A percentile compares a stretch with the other conserved stretches of the same genome.
phyloP scores from a whole-genome alignment of 1,140 invertebrate species.

The Teleopsis dalmanni region DNA sequence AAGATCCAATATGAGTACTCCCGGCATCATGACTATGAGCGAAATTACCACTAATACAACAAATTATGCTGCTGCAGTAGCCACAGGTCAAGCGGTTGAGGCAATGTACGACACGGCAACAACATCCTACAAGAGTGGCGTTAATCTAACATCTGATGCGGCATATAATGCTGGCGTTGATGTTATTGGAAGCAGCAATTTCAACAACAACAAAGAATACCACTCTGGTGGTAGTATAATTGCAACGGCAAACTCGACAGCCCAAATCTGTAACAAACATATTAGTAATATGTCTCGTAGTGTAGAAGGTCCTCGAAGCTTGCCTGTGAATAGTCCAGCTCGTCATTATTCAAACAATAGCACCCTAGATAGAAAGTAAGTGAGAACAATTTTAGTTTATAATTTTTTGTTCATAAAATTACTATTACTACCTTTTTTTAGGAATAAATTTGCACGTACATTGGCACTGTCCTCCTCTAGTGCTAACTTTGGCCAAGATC shows the following conservation, averaged over 20 bases:
- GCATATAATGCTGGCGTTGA: conserved; percentile 9
- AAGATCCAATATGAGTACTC: conserved; percentile 44
- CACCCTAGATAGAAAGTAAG: conserved; percentile 49
- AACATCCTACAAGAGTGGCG: conserved; percentile 29
- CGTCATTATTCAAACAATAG: conserved; percentile 44
- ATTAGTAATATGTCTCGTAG: conserved; percentile 48
- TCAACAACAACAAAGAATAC: conserved; percentile 28
- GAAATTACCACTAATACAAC: conserved; percentile 5
- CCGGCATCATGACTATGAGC: conserved; percentile 31
- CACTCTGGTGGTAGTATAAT: no score
- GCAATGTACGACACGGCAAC: conserved; percentile 30
- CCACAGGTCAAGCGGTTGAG: conserved; percentile 32
- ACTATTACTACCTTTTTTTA: conserved; percentile 12
- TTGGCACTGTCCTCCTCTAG: conserved; percentile 45
- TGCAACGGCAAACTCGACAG: no score
- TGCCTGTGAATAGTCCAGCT: conserved; percentile 45
- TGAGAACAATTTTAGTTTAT: neutral
- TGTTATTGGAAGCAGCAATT: conserved; percentile 8
- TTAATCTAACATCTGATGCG: conserved; percentile 4
- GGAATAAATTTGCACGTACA: conserved; percentile 46
- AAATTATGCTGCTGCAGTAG: conserved; percentile 2
- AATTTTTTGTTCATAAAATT: neutral
- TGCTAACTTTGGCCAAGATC: conserved; percentile 37
- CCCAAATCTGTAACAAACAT: conserved; percentile 29
- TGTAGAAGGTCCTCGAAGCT: conserved; percentile 50